Evolutionary conservation across 2,113 vertebrate genomes (phyloP), one percentile per base, ranked within the genome.

Genomic region (Dasyornis broadbenti): DNA sequence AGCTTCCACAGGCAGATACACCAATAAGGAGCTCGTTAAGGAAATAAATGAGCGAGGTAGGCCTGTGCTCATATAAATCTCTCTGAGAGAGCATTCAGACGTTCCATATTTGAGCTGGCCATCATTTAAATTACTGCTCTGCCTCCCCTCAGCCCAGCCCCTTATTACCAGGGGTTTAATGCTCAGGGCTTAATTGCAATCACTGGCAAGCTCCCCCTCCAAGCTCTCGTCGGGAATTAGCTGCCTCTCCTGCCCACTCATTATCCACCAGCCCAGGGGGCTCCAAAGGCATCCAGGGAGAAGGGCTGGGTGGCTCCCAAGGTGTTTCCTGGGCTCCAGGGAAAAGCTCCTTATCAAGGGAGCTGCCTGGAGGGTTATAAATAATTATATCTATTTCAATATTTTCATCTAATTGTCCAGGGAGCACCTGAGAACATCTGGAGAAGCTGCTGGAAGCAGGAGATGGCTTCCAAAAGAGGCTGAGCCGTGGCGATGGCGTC

Each of bases 121-220:
- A 96, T 97, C 96, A 94, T 97, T 97, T 96, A 96, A 98, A 98
- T 97, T 90, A 95, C 96, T 44, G 42, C 95, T 95, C 97, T 95
- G 95, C 97, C 96, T 98, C 96, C 96, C 77, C 87, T 69, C 90
- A n/a, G 95, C 69, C 35, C 92, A 91, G 93, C 93, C 96, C 91
- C 95, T 97, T 90, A 97, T 97, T 97, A 96, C 96, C 26, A 0
- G 84, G 94, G 87, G 89, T 96, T 98, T 96, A 95, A 97, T 97
- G 97, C 97, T 96, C 86, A 3, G 72, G 73, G 94, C 88, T 96
- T 98, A 97, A 98, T 97, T 97, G 96, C 90, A 14, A 50, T 83
- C 1, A 7, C 76, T 77, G 77, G 52, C 8, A 16, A 94, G 82
- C 91, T 94, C 66, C 70, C 95, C 63, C 94, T 91, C 70, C 53